Percentiles rank a stretch among this genome's conserved stretches.
These are phyloP conservation scores for Otus sunia DNA, from an alignment of 2,113 vertebrate species.

Conservation along the genomic window DNA sequence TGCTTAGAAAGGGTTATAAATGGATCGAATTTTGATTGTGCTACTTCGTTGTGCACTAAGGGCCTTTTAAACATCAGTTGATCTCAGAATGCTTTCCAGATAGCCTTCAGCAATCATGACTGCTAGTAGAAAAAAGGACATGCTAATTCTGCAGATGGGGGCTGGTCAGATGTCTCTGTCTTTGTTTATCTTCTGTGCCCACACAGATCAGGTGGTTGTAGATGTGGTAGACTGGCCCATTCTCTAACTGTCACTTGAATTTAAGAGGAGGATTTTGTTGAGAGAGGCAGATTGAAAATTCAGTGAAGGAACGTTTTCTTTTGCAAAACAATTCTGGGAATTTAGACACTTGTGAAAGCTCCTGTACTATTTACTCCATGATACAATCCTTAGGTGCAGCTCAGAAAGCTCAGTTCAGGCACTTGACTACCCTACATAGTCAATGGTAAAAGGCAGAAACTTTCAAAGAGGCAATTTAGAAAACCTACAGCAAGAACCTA, in stretches of 20 bases:
- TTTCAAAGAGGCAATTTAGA: background rate
- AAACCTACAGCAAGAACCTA: background rate
- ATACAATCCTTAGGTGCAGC: background rate
- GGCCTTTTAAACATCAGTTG: constrained; percentile 9
- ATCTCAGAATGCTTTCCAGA: background rate
- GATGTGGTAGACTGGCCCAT: background rate
- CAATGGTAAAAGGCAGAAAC: background rate
- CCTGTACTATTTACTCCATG: background rate
- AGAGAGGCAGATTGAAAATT: background rate
- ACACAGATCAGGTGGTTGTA: background rate
- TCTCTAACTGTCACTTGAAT: background rate
- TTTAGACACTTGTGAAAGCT: background rate
- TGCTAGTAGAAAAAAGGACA: background rate
- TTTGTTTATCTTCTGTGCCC: background rate
- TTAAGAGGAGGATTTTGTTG: background rate
- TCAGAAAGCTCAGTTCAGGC: background rate
- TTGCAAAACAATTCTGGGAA: background rate
- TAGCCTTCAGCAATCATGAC: background rate
- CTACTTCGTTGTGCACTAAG: background rate
- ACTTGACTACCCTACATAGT: background rate
- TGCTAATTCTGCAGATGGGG: background rate
- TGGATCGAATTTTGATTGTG: constrained; percentile 16
- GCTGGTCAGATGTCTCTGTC: background rate
- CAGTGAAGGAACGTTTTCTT: background rate
- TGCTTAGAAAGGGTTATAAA: background rate